phyloP scores from a whole-genome alignment of 2,888 invertebrate genomes.

The Caenorhabditis sp. region DNA sequence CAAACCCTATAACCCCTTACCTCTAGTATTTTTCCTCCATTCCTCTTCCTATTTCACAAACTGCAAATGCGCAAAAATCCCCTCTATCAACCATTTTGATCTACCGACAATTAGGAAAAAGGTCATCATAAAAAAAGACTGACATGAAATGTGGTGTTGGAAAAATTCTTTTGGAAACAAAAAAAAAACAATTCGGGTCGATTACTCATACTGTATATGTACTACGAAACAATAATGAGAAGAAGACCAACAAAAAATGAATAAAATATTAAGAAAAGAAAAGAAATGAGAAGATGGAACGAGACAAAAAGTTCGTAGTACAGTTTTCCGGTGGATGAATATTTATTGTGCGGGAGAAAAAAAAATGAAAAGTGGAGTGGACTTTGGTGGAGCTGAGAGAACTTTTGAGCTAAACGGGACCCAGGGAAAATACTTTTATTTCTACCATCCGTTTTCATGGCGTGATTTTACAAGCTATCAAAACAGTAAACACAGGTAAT shows the following conservation, averaged over 20 bases:
- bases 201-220: background rate
- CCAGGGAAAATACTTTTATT: too few relatives aligned
- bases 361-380: too few relatives aligned
- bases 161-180: background rate
- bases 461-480: too few relatives aligned
- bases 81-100: background rate
- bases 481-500: too few relatives aligned
- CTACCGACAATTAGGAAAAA: slow-evolving; percentile 3
- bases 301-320: too few relatives aligned
- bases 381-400: too few relatives aligned
- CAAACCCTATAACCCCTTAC: too few relatives aligned
- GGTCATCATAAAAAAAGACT: slow-evolving; percentile 13
- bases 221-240: background rate
- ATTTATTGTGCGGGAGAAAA: too few relatives aligned
- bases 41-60: background rate
- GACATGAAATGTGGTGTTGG: slow-evolving; percentile 7
- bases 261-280: background rate
- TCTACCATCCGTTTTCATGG: too few relatives aligned
- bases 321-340: too few relatives aligned
- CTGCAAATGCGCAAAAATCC: background rate
- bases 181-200: background rate
- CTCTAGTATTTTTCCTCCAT: too few relatives aligned
- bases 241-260: background rate
- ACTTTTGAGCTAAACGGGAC: too few relatives aligned
- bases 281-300: background rate